Conservation (phyloP, 2,113 vertebrate genomes). For the Nannobrachium achirus region DNA sequence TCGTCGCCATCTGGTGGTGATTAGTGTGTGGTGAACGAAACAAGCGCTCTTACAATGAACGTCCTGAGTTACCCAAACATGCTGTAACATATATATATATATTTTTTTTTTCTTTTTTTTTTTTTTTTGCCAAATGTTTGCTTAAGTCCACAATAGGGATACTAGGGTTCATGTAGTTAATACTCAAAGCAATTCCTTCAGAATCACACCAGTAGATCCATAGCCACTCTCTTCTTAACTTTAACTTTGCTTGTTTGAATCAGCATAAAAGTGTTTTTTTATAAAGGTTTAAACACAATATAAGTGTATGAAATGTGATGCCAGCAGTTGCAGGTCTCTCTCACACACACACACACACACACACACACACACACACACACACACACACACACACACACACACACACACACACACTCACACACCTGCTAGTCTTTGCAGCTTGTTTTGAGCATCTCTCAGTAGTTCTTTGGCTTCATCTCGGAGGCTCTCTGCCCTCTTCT, state of each 20-base stretch:
- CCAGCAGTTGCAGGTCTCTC: no score
- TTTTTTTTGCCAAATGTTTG: no score
- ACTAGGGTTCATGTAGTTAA: neutral
- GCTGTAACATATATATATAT: no score
- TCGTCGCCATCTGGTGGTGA: no score
- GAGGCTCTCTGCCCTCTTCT: slow-evolving; percentile 86
- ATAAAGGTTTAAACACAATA: no score
- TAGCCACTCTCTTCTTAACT: neutral
- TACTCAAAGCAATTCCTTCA: neutral
- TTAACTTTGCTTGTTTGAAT: neutral
- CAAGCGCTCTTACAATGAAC: no score
- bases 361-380: neutral
- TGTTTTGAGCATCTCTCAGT: slow-evolving; percentile 86
- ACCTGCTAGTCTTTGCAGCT: slow-evolving; percentile 90
- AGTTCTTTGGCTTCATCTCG: slow-evolving; percentile 88
- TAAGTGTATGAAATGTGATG: no score
- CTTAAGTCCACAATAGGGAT: neutral
- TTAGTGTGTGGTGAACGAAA: no score
- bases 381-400: slow-evolving; percentile 13
- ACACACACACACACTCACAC: slow-evolving; percentile 1
- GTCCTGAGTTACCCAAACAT: no score
- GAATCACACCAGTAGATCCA: neutral
- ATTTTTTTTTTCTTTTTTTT: no score
- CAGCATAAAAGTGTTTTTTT: no score
- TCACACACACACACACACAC: neutral